Base-by-base conservation (phyloP, 2,797 vertebrate genomes). In the Eptatretus atami region DNA sequence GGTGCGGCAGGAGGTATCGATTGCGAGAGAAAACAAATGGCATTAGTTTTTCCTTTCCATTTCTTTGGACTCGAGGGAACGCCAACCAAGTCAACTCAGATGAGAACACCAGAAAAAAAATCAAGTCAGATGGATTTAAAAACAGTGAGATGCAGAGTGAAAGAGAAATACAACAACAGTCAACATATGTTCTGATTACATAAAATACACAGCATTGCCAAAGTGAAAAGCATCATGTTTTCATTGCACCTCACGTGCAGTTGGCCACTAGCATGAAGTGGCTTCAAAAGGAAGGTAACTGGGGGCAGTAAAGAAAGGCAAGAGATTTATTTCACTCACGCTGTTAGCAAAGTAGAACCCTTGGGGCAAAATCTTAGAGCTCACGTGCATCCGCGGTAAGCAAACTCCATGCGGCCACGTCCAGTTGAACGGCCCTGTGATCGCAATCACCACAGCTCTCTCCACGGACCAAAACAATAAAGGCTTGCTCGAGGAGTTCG, bases 341-440 rank as follows among this genome's bases (percentile, higher is more conserved):
- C 57, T 11, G 57, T 61, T n/a, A 61, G 57, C 57, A 61, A 25
- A n/a, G 57, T n/a, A 61, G 57, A 61, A n/a, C n/a, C 57, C 57
- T n/a, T 61, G n/a, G 57, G 57, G 10, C 57, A 61, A 61, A n/a
- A 25, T 24, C 25, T 12, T 24, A 25, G 9, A n/a, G 57, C 57
- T 24, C n/a, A 25, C 57, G n/a, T 24, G 57, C 57, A n/a, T 61
- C 57, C 57, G n/a, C 57, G 57, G 9, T n/a, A 8, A n/a, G 57
- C 11, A 61, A 61, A 61, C 57, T 61, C 57, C 1, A 61, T n/a
- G n/a, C 57, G 57, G 9, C 57, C 57, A 12, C 57, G 57, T 24
- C 57, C 57, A n/a, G 57, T n/a, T 24, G 57, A n/a, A n/a, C 57
- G 57, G 57, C 57, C 57, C 57, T n/a, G 25, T n/a, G 57, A n/a